phyloP scores from a whole-genome alignment of 30 jellyfish, hydroid and myxozoan genomes.

The Pseudorhiza aurosa region DNA sequence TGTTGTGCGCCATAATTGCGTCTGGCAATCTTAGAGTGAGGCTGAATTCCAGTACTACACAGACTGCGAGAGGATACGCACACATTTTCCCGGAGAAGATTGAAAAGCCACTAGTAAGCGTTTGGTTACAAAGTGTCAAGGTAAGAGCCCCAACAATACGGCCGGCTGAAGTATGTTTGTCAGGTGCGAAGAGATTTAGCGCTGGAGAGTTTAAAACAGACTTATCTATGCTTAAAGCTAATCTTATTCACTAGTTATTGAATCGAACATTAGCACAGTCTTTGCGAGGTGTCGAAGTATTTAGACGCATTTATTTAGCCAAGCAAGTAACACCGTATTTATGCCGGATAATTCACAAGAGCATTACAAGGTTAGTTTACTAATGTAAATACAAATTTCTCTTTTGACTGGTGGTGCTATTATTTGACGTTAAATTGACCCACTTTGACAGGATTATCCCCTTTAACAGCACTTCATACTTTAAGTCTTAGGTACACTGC shows the following conservation, averaged over 20 bases:
- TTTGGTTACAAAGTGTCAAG: conserved; percentile 16
- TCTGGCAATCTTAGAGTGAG: conserved; percentile 69
- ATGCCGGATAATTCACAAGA: conserved; percentile 33
- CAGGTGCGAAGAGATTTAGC: conserved; percentile 85
- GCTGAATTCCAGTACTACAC: conserved; percentile 70
- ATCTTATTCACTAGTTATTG: conserved; percentile 70
- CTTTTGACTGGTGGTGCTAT: conserved; percentile 51
- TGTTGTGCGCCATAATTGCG: conserved; percentile 77
- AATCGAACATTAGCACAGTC: conserved; percentile 47
- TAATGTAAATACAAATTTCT: conserved; percentile 12
- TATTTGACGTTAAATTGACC: conserved; percentile 8
- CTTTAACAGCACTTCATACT: conserved; percentile 1
- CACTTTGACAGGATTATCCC: conserved; percentile 21
- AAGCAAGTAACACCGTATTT: background rate
- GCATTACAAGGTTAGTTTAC: conserved; percentile 21
- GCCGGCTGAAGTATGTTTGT: conserved; percentile 30
- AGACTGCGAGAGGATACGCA: conserved; percentile 5
- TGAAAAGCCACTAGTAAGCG: background rate
- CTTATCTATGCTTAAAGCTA: conserved; percentile 71
- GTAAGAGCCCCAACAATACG: conserved; percentile 21
- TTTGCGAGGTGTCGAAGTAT: conserved; percentile 53
- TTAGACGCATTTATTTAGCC: conserved; percentile 1
- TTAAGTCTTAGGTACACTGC: background rate
- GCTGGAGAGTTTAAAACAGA: conserved; percentile 71
- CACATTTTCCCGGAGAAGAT: background rate